These are phyloP conservation scores for Tragelaphus imberbis DNA, from an alignment of 2,113 vertebrate species.

Conservation along the genomic window DNA sequence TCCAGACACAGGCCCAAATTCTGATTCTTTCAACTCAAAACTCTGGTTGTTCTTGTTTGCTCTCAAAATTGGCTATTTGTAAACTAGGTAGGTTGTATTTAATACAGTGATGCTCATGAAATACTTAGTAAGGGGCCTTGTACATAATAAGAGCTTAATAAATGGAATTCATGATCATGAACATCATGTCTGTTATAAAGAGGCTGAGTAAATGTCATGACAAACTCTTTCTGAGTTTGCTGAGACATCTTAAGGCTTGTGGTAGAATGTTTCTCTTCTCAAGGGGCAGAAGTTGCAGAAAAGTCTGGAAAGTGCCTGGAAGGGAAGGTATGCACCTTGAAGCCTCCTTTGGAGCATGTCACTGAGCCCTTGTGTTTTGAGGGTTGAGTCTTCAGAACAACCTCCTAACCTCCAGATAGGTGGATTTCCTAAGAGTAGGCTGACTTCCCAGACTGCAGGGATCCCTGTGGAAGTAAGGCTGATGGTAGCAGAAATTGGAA, in stretches of 20 bases:
- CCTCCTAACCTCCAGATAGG: background rate
- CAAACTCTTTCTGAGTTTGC: background rate
- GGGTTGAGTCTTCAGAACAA: background rate
- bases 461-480: background rate
- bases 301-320: background rate
- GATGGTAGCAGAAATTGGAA: background rate
- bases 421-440: background rate
- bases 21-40: background rate
- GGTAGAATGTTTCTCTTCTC: background rate
- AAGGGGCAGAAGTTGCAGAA: background rate
- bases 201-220: background rate
- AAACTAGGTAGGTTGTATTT: background rate
- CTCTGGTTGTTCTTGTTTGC: background rate
- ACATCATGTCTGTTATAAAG: background rate
- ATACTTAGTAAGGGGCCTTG: background rate
- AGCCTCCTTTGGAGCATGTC: background rate
- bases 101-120: background rate
- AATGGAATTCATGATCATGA: background rate
- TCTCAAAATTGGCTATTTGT: background rate
- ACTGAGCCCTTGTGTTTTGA: background rate
- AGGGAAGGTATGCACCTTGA: background rate
- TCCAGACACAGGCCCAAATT: background rate
- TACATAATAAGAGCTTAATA: background rate
- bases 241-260: background rate
- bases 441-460: background rate